Conservation (phyloP, 2,888 invertebrate genomes). For the Aplocera efformata region DNA sequence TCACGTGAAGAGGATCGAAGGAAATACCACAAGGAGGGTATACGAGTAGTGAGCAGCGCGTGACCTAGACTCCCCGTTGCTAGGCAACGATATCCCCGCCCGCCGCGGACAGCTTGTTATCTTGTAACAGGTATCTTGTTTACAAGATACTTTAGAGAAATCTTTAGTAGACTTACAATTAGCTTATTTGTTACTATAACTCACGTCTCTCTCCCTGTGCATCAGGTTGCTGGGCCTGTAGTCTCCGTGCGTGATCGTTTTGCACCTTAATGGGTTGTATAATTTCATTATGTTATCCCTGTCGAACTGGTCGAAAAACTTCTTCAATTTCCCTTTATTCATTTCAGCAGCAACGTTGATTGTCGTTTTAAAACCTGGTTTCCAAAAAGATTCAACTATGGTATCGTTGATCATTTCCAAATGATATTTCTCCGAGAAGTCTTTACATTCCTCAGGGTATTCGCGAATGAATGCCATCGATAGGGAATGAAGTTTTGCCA, state of each 20-base stretch:
- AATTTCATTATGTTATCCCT: conserved; percentile 21
- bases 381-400: background rate
- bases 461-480: conserved; percentile 43
- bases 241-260: conserved; percentile 37
- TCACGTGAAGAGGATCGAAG: too few species aligned
- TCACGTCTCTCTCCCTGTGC: conserved; percentile 25
- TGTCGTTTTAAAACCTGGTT: conserved; percentile 10
- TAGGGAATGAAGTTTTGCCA: conserved; percentile 50
- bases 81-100: too few species aligned
- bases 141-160: too few species aligned
- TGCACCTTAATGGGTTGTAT: conserved; percentile 10
- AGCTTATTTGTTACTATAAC: conserved; percentile 4
- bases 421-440: background rate
- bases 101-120: too few species aligned
- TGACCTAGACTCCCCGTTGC: too few species aligned
- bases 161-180: too few species aligned
- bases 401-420: background rate
- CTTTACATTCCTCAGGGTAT: conserved; percentile 35
- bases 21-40: too few species aligned
- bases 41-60: too few species aligned
- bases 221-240: conserved; percentile 45
- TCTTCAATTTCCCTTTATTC: conserved; percentile 32
- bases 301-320: conserved; percentile 24
- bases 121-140: too few species aligned
- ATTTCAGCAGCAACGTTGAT: conserved; percentile 32